Percentiles rank a stretch among this genome's conserved stretches.
phyloP scores from a whole-genome alignment of 2,797 vertebrate species.

The Manis pentadactyla region DNA sequence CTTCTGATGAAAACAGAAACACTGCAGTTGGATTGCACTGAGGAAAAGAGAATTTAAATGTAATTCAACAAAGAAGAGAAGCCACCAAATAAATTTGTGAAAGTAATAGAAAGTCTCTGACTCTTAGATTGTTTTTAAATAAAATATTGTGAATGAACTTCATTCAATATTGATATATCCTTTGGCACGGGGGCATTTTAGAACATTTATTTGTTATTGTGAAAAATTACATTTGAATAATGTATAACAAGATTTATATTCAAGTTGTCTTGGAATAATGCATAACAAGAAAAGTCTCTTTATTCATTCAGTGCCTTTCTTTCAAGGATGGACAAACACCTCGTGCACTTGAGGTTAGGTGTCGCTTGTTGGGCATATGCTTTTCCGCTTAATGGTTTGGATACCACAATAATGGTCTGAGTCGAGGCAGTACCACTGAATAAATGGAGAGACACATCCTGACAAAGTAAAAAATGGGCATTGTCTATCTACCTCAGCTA shows the following conservation, averaged over 20 bases:
- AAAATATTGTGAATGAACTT: slow-evolving; percentile 72
- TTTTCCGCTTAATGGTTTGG: slow-evolving; percentile 51
- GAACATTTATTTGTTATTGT: slow-evolving; percentile 74
- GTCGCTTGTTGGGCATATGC: not conserved
- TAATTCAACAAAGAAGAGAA: slow-evolving; percentile 30
- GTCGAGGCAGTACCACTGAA: not conserved
- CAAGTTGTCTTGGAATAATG: slow-evolving; percentile 75
- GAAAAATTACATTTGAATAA: slow-evolving; percentile 75
- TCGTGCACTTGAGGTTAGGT: not conserved
- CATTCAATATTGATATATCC: slow-evolving; percentile 70
- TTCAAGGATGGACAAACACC: slow-evolving; percentile 51
- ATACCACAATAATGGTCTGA: not conserved
- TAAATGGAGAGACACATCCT: not conserved
- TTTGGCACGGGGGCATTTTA: slow-evolving; percentile 20
- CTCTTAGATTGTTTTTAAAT: slow-evolving; percentile 69
- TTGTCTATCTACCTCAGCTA: not conserved
- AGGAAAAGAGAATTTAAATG: slow-evolving; percentile 36
- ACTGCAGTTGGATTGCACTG: not conserved
- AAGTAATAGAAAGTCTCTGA: slow-evolving; percentile 60
- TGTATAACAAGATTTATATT: slow-evolving; percentile 71
- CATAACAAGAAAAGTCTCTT: slow-evolving; percentile 52
- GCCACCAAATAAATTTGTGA: slow-evolving; percentile 41
- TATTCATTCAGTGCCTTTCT: slow-evolving; percentile 51
- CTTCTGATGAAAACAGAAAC: not conserved
- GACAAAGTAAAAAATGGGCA: not conserved